These are phyloP conservation scores for Etheostoma perlongum DNA, from an alignment of 2,797 vertebrate species.

Conservation along the genomic window DNA sequence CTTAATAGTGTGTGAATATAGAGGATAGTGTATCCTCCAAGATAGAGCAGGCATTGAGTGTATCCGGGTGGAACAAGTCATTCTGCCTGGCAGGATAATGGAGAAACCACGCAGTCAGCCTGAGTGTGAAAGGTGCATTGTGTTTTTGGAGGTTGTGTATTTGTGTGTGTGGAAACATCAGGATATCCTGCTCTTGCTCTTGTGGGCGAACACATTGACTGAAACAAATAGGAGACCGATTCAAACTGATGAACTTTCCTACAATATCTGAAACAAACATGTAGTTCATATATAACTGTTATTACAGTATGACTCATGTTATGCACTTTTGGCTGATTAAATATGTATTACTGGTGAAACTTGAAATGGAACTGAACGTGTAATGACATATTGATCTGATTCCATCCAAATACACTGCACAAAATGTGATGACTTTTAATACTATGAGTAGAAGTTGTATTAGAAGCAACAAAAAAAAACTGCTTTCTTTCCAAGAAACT, in stretches of 20 bases:
- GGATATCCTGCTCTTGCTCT: conserved; percentile 73
- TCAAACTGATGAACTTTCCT: conserved; percentile 25
- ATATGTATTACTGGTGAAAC: not conserved
- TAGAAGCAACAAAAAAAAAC: not conserved
- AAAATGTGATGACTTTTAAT: not conserved
- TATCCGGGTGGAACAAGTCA: conserved; percentile 13
- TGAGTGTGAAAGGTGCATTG: conserved; percentile 57
- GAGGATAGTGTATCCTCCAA: conserved; percentile 23
- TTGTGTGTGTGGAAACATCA: conserved; percentile 55
- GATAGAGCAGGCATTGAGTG: conserved; percentile 22
- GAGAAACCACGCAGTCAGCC: conserved; percentile 41
- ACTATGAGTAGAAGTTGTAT: not conserved
- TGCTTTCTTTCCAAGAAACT: not conserved
- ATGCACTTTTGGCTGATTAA: conserved; percentile 2
- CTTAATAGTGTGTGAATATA: conserved; percentile 16
- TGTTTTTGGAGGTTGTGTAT: conserved; percentile 46
- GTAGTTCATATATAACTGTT: not conserved
- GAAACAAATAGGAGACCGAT: conserved; percentile 32
- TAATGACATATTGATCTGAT: not conserved
- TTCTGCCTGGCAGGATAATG: conserved; percentile 31
- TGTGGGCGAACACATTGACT: conserved; percentile 56
- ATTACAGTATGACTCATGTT: conserved; percentile 1
- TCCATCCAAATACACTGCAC: not conserved
- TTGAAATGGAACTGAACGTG: not conserved
- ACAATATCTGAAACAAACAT: conserved; percentile 6